A percentile compares a stretch with the other conserved stretches of the same genome.
These are phyloP conservation scores for Hirtodrosophila cameraria DNA, from an alignment of 2,888 invertebrate genomes.

Conservation along the genomic window DNA sequence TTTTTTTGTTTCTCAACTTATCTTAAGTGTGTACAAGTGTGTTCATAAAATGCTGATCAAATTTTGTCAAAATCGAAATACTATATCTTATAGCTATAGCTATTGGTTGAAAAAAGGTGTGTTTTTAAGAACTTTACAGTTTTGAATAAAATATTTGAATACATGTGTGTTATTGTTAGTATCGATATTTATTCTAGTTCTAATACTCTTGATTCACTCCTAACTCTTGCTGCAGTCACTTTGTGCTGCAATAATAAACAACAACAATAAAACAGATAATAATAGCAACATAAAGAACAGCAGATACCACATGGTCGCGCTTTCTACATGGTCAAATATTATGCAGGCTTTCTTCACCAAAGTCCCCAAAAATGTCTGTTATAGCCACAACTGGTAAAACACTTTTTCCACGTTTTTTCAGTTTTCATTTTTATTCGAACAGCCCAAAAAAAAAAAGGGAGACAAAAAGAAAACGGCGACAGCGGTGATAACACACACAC, in stretches of 20 bases:
- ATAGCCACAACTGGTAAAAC: conserved; percentile 56
- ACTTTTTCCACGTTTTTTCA: conserved; percentile 19
- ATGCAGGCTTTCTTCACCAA: conserved; percentile 52
- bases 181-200: too few relatives aligned
- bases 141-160: too few relatives aligned
- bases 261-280: conserved; percentile 17
- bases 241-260: conserved; percentile 13
- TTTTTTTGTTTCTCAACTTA: too few relatives aligned
- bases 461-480: conserved; percentile 49
- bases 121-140: too few relatives aligned
- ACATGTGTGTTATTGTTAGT: too few relatives aligned
- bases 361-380: conserved; percentile 18
- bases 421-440: conserved; percentile 6
- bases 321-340: conserved; percentile 53
- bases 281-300: conserved; percentile 19
- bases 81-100: too few relatives aligned
- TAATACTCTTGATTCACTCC: too few relatives aligned
- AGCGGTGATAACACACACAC: conserved; percentile 57
- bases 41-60: too few relatives aligned
- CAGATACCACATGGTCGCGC: conserved; percentile 39
- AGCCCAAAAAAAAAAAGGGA: too few relatives aligned
- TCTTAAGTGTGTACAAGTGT: too few relatives aligned
- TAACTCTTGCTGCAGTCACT: conserved; percentile 12
- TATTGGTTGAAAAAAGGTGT: too few relatives aligned
- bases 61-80: too few relatives aligned